Base-by-base conservation (phyloP, 53 echinoderm and acorn worm genomes). In the Crossaster papposus region DNA sequence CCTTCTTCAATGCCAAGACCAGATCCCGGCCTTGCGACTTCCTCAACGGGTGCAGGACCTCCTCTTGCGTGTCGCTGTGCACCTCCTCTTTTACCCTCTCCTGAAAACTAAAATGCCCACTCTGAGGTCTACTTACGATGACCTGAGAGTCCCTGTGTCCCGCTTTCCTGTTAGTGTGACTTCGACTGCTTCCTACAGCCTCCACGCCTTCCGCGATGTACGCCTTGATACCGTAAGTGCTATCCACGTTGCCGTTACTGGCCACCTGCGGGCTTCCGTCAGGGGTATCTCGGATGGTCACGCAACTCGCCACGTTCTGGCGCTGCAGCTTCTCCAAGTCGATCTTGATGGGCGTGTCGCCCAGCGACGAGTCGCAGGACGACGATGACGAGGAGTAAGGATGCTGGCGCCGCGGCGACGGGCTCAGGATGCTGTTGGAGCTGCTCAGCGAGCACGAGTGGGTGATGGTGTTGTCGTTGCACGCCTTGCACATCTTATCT, bases 361-460 rank as follows among this genome's bases (percentile, higher is more conserved):
- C 93, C 2, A 91, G 83, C 29, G 93, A 93, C 12, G 96, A 99
- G 71, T 79, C 90, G 24, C 88, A 93, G 72, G 94, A 98, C 5
- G 92, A 94, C 3, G 92, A 85, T 8, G 92, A 88, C 22, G 93
- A 91, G 52, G 93, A 80, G 64, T 90, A 84, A 54, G 84, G 88
- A 38, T 90, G 94, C 34, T 90, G 82, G 64, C 83, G 93, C 4
- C 89, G 83, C 52, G 99, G 99, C 68, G 96, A 96, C 18, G 96
- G 95, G 75, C 92, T 93, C 22, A 96, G 90, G 75, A 99, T 90
- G 80, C 99, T 99, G 89, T 96, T 95, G 37, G 94, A 88, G 81
- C 99, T 96, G 70, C 95, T 96, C 10, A 99, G 74, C 11, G 99
- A 99, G 79, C 99, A 99, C 14, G 96, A 96, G 91, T 99, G 99